Evolutionary conservation across 2,113 vertebrate species (phyloP).

Genomic region (Arvicanthis niloticus): DNA sequence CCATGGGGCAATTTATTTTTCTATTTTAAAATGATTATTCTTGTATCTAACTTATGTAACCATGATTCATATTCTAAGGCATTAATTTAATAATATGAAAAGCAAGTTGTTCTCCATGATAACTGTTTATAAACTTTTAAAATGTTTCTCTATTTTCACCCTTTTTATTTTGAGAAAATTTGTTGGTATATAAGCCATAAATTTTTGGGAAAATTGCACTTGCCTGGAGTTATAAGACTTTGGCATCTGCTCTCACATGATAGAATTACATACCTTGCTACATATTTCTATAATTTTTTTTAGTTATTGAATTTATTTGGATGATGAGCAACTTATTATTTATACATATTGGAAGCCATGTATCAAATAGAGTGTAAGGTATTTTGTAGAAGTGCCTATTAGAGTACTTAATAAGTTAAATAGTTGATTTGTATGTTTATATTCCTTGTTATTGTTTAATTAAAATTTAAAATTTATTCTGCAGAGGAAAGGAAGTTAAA

Average conservation of each 20-base stretch:
- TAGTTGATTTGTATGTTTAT: background rate
- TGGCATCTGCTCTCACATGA: background rate
- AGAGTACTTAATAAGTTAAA: background rate
- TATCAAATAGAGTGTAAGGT: background rate
- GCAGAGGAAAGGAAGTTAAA: background rate
- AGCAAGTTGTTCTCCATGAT: background rate
- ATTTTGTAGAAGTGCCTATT: background rate
- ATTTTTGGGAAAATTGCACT: background rate
- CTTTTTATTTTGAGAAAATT: background rate
- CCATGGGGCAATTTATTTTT: background rate
- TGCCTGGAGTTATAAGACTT: background rate
- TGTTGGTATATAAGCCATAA: background rate
- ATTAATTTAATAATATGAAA: constrained; percentile 9
- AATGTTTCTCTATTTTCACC: background rate
- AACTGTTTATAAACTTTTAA: background rate
- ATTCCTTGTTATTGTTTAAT: background rate
- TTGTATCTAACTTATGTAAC: background rate
- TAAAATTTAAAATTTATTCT: background rate
- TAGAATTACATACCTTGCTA: background rate
- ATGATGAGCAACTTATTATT: background rate
- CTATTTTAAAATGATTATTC: background rate
- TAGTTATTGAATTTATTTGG: background rate
- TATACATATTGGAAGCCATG: background rate
- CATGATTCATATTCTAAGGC: constrained; percentile 1
- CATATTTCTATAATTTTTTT: background rate